Evolutionary conservation across 2,113 vertebrate species (phyloP), one percentile per base, ranked within the genome.

Genomic region (Psilopsiagon aurifrons): DNA sequence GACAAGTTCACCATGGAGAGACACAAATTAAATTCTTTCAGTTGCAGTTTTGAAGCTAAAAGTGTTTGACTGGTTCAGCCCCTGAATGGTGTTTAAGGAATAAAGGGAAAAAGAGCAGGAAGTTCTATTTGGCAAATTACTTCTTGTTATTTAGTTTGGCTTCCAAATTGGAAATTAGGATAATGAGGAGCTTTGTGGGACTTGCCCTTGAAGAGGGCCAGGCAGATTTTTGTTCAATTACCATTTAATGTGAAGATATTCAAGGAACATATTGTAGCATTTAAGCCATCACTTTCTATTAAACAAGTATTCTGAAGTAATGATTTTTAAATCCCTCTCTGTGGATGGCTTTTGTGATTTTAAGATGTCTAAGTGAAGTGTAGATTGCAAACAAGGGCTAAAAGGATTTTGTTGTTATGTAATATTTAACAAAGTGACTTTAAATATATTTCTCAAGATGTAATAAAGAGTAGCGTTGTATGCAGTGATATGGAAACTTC

Each of bases 111-210:
- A 98, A 97, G 96, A 98, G 96, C 98, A 98, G 98, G 98, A 98
- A 98, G 98, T 98, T 97, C 97, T 98, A 98, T 99, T 99, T 99
- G 98, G 98, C 98, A 98, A 99, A 99, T 99, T 98, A 98, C 98
- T 98, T 92, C 98, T 98, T 97, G 97, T 98, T 98, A 97, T 98
- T 99, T 98, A 98, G 97, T 98, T 99, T 98, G 98, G 98, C 98
- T 98, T 98, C 98, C 98, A 97, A 96, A 97, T 96, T 98, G 98
- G 98, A 99, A 99, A 98, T 98, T 97, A 98, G 97, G 94, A 98
- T 99, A 99, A 99, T 98, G 98, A 98, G 97, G 97, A 97, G 97
- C 98, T 99, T 98, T 98, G 98, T 98, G 95, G 92, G 97, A 98
- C 98, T 95, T 97, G 97, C 97, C 97, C 97, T 98, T 97, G 95